Percentiles rank a stretch among this genome's conserved stretches.
Conservation (phyloP, 2,888 invertebrate species). For the Netelia melanura region DNA sequence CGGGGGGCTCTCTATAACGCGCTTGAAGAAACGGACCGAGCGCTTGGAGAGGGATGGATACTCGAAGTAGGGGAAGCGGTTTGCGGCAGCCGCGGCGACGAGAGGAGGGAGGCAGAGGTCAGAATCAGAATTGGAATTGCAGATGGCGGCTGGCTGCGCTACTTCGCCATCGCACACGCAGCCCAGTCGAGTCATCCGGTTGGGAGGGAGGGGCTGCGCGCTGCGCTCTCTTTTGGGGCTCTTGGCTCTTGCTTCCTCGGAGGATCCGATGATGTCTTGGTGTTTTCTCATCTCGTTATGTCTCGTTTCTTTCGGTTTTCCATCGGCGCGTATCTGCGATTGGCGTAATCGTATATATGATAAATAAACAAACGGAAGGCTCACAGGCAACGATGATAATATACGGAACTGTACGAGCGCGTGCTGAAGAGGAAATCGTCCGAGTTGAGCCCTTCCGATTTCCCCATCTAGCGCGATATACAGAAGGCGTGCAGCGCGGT, state of each 20-base stretch:
- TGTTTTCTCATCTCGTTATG: background rate
- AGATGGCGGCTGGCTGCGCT: constrained; percentile 80
- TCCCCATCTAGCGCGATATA: constrained; percentile 51
- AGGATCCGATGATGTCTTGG: background rate
- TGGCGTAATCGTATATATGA: background rate
- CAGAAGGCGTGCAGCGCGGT: constrained; percentile 30
- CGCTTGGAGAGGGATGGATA: constrained; percentile 67
- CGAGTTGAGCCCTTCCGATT: constrained; percentile 64
- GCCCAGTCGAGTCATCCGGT: constrained; percentile 75
- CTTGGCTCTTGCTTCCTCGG: constrained; percentile 61
- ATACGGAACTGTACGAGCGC: background rate
- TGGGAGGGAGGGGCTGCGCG: constrained; percentile 71
- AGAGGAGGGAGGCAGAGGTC: constrained; percentile 73
- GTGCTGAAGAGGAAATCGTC: constrained; percentile 67
- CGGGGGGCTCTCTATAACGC: constrained; percentile 43
- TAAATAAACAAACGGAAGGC: background rate
- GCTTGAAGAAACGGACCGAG: constrained; percentile 59
- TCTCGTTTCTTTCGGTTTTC: background rate
- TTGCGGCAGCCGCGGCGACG: constrained; percentile 65
- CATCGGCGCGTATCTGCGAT: background rate
- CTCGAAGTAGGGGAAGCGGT: constrained; percentile 71
- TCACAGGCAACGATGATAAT: background rate
- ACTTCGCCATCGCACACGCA: constrained; percentile 72
- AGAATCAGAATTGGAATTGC: constrained; percentile 79
- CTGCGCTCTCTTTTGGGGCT: constrained; percentile 8